Conservation (phyloP, 2,113 vertebrate genomes). For the Microcebus lehilahytsara region DNA sequence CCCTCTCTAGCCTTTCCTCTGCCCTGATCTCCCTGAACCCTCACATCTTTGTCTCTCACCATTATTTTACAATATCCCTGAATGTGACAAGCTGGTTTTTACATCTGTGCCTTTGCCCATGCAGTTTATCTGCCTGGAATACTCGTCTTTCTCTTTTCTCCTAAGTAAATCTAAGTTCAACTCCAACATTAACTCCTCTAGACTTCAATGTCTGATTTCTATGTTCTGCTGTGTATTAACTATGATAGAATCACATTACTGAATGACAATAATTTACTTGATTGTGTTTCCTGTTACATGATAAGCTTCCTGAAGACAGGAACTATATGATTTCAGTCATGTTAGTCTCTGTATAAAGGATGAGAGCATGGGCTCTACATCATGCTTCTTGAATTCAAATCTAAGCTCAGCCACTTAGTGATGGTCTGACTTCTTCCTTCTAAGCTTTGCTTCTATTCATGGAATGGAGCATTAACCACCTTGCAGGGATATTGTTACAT, state of each 20-base stretch:
- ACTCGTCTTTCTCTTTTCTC: neutral
- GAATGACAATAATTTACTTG: neutral
- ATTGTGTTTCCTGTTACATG: neutral
- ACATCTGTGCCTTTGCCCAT: neutral
- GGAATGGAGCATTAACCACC: neutral
- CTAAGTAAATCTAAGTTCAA: neutral
- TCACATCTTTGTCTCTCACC: neutral
- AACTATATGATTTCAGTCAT: neutral
- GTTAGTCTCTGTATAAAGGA: neutral
- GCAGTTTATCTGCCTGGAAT: neutral
- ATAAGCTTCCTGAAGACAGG: neutral
- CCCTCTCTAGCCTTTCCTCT: neutral
- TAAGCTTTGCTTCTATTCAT: conserved; percentile 3
- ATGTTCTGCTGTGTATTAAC: neutral
- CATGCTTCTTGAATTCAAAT: neutral
- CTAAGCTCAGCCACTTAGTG: neutral
- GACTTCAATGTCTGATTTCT: neutral
- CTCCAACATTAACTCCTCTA: neutral
- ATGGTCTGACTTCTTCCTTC: neutral
- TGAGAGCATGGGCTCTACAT: neutral
- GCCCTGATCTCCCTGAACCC: neutral
- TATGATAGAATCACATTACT: neutral
- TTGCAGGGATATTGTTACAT: neutral
- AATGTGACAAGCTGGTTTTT: neutral
- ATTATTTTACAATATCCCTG: neutral